phyloP scores from a whole-genome alignment of 2,888 invertebrate genomes.

The Lathronympha strigana region DNA sequence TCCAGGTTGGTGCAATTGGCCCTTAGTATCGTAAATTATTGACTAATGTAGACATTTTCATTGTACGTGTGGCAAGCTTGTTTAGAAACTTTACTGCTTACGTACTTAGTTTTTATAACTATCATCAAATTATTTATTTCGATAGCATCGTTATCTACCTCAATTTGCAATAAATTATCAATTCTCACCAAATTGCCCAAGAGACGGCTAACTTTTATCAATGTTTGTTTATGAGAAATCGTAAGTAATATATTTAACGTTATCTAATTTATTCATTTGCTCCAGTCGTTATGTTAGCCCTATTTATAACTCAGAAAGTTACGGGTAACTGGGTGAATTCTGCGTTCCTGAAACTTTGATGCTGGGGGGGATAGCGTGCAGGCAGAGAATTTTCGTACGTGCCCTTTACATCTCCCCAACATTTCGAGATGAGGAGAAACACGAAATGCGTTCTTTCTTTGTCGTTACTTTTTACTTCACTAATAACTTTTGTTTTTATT shows the following conservation, averaged over 20 bases:
- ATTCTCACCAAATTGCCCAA: slow-evolving; percentile 21
- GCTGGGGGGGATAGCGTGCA: slow-evolving; percentile 48
- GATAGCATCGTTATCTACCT: not conserved
- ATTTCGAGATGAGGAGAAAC: slow-evolving; percentile 22
- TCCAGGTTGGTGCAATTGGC: no score
- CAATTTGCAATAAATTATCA: slow-evolving; percentile 10
- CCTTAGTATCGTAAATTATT: no score
- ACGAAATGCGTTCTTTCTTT: slow-evolving; percentile 24
- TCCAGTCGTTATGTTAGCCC: slow-evolving; percentile 45
- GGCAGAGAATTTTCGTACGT: slow-evolving; percentile 47
- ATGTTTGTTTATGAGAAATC: slow-evolving; percentile 46
- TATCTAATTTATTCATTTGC: slow-evolving; percentile 56
- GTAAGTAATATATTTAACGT: slow-evolving; percentile 52
- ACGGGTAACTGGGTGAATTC: slow-evolving; percentile 47
- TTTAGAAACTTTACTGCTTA: not conserved
- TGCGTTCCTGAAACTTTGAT: slow-evolving; percentile 51
- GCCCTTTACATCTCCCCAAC: slow-evolving; percentile 34
- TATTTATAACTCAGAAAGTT: slow-evolving; percentile 52
- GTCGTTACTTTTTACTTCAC: slow-evolving; percentile 5
- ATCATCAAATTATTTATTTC: slow-evolving; percentile 2
- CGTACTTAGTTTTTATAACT: not conserved
- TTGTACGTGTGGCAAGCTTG: not conserved
- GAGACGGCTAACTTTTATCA: slow-evolving; percentile 25
- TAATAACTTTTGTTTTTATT: slow-evolving; percentile 23
- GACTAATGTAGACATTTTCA: not conserved